Percentiles rank a stretch among this genome's conserved stretches.
phyloP scores from a whole-genome alignment of 2,797 vertebrate species.

The Rhynchonycteris naso region DNA sequence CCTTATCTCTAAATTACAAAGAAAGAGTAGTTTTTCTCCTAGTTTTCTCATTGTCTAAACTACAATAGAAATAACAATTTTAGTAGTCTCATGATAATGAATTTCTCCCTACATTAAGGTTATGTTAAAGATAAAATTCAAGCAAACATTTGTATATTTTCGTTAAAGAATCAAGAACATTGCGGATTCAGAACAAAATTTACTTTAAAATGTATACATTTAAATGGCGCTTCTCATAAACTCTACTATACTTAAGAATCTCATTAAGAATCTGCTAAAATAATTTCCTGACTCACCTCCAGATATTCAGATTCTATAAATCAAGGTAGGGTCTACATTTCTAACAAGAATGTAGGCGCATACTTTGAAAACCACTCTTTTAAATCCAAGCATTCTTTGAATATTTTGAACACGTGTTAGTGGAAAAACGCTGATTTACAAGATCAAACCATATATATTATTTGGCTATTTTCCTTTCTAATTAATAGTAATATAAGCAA shows the following conservation, averaged over 20 bases:
- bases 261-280: not conserved
- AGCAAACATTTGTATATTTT: not conserved
- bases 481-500: not conserved
- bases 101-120: not conserved
- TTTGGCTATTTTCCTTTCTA: not conserved
- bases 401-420: not conserved
- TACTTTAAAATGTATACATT: not conserved
- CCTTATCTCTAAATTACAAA: not conserved
- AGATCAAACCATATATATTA: not conserved
- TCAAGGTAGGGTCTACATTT: accelerated
- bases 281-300: not conserved
- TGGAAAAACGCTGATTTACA: not conserved
- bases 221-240: not conserved
- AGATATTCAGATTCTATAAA: not conserved
- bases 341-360: not conserved
- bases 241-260: not conserved
- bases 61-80: not conserved
- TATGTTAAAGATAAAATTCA: not conserved
- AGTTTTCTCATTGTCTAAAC: not conserved
- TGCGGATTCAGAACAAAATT: not conserved
- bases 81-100: not conserved
- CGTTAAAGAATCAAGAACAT: not conserved
- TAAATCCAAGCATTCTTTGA: not conserved
- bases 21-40: not conserved
- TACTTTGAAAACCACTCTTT: not conserved